A percentile compares a stretch with the other conserved stretches of the same genome.
Evolutionary conservation across 2,113 vertebrate species (phyloP).

Genomic region (Struthidea cinerea): DNA sequence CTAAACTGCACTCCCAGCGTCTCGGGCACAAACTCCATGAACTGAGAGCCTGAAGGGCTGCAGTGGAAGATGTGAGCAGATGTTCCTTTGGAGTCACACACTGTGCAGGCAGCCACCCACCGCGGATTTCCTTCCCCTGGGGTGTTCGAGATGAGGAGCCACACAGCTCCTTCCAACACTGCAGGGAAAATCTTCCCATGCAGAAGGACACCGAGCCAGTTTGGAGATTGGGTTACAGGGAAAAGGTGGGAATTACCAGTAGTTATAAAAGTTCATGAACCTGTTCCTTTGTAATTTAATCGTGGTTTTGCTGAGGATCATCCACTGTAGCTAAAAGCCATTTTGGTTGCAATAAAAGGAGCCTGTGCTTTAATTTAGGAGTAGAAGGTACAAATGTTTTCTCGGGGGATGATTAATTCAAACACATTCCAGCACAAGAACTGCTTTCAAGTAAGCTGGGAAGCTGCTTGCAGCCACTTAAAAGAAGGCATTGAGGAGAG

Average conservation of each 20-base stretch:
- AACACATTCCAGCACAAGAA: neutral
- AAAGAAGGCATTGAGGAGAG: neutral
- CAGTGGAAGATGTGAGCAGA: neutral
- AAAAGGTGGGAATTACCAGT: neutral
- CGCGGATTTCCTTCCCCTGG: fast-evolving
- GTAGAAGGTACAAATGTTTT: neutral
- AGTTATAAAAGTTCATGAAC: neutral
- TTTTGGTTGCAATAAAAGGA: neutral
- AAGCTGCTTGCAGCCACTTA: neutral
- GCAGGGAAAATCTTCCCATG: neutral
- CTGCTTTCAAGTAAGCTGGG: neutral
- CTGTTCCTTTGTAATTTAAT: neutral
- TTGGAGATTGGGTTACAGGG: fast-evolving
- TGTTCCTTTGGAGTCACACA: neutral
- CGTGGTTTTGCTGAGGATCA: neutral
- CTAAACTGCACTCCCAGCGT: neutral
- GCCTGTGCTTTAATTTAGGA: neutral
- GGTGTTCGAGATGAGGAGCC: neutral
- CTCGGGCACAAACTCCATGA: neutral
- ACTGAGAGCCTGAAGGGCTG: neutral
- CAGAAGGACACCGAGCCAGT: neutral
- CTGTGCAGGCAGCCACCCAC: neutral
- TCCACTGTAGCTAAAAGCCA: neutral
- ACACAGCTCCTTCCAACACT: neutral
- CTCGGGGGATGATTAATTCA: neutral